Conservation (phyloP, 2,888 invertebrate species). For the Heliothis peltigera region DNA sequence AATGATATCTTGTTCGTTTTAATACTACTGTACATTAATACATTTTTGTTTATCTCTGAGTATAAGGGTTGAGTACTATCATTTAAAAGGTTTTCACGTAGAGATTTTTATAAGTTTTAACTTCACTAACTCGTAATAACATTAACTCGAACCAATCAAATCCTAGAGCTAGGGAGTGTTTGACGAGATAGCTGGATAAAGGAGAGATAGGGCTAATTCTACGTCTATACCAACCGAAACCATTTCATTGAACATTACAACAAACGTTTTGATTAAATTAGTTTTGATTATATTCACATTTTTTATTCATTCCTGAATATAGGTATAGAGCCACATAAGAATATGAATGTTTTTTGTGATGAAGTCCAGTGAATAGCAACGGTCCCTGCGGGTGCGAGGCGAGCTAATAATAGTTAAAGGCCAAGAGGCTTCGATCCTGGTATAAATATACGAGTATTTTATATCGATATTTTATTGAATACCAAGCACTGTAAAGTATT, state of each 20-base stretch:
- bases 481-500: neutral
- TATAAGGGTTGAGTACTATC: too few relatives aligned
- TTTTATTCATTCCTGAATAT: too few relatives aligned
- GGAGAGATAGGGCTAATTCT: constrained; percentile 39
- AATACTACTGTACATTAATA: too few relatives aligned
- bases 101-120: too few relatives aligned
- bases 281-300: too few relatives aligned
- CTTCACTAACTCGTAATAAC: constrained; percentile 2
- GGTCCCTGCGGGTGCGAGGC: constrained; percentile 12
- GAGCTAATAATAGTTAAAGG: constrained; percentile 59
- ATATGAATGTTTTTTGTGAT: neutral
- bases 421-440: constrained; percentile 47
- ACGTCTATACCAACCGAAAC: constrained; percentile 34
- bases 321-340: neutral
- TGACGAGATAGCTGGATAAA: constrained; percentile 50
- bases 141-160: constrained; percentile 15
- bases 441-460: constrained; percentile 47
- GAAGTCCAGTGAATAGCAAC: constrained; percentile 12
- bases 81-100: too few relatives aligned
- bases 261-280: neutral
- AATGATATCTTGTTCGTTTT: too few relatives aligned
- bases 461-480: constrained; percentile 30
- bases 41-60: too few relatives aligned
- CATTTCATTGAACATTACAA: constrained; percentile 41
- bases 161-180: constrained; percentile 35